phyloP scores from a whole-genome alignment of 2,888 invertebrate genomes.

The Ceraclea dissimilis region DNA sequence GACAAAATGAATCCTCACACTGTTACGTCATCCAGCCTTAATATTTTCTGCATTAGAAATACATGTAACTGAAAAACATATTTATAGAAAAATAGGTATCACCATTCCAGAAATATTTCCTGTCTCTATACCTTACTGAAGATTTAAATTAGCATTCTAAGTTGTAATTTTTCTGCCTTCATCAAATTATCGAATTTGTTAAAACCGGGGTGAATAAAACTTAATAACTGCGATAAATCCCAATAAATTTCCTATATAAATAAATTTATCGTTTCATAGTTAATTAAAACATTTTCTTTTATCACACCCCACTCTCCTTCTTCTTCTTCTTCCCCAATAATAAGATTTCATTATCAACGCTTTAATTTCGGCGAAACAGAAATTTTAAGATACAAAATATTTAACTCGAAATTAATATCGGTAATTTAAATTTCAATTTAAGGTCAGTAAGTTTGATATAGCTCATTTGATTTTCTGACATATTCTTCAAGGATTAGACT shows the following conservation, averaged over 20 bases:
- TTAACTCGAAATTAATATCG: neutral
- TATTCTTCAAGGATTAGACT: too few species aligned
- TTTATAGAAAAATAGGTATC: too few species aligned
- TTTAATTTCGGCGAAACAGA: neutral
- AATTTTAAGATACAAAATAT: neutral
- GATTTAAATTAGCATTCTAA: too few species aligned
- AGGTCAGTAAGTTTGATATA: neutral
- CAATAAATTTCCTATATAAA: neutral
- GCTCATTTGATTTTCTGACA: neutral
- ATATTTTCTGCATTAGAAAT: too few species aligned
- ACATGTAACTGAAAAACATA: too few species aligned
- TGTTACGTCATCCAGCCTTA: too few species aligned
- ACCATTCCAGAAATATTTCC: too few species aligned
- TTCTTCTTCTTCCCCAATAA: neutral
- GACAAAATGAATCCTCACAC: too few species aligned
- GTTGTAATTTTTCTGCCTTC: too few species aligned
- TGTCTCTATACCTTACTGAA: too few species aligned
- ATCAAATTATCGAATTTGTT: too few species aligned
- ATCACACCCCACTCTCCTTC: too few species aligned
- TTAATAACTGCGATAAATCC: neutral
- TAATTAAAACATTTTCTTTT: conserved; percentile 2
- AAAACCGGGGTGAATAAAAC: neutral
- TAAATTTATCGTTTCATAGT: conserved; percentile 1
- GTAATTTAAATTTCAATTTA: neutral
- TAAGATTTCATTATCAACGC: neutral